These are phyloP conservation scores for Centropyge bicolor DNA, from an alignment of 2,797 vertebrate genomes.

Conservation along the genomic window DNA sequence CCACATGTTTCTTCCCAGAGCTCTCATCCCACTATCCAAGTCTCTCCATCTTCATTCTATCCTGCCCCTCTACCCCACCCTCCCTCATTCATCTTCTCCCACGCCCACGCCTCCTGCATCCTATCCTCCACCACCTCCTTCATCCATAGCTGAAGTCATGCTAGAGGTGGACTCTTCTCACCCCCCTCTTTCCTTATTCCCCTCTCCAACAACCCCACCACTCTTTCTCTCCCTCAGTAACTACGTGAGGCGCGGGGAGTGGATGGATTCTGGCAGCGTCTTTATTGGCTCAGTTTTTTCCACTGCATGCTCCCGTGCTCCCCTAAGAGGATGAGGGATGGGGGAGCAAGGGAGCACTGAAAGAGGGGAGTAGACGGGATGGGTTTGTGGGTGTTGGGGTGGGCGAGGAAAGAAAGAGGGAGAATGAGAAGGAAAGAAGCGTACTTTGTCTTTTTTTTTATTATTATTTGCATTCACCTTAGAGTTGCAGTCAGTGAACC, in stretches of 20 bases:
- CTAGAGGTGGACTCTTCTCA: conserved; percentile 21
- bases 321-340: conserved; percentile 84
- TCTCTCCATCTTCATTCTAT: conserved; percentile 54
- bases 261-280: conserved; percentile 83
- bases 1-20: conserved; percentile 40
- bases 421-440: conserved; percentile 21
- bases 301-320: conserved; percentile 81
- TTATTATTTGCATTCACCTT: conserved; percentile 32
- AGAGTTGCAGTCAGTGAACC: conserved; percentile 55
- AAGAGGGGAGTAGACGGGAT: conserved; percentile 46
- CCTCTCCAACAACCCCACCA: conserved; percentile 22
- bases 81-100: conserved; percentile 45
- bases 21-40: conserved; percentile 14
- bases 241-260: conserved; percentile 66
- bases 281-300: conserved; percentile 87
- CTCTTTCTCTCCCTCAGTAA: conserved; percentile 71
- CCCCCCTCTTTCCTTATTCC: background rate
- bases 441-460: conserved; percentile 3
- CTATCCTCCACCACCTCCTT: conserved; percentile 4
- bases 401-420: conserved; percentile 12
- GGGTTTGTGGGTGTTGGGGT: conserved; percentile 30
- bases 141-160: conserved; percentile 8
- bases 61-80: conserved; percentile 14
- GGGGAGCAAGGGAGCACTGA: conserved; percentile 59
- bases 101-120: conserved; percentile 23